A percentile compares a stretch with the other conserved stretches of the same genome.
These are phyloP conservation scores for Nicator chloris DNA, from an alignment of 2,113 vertebrate species.

Conservation along the genomic window DNA sequence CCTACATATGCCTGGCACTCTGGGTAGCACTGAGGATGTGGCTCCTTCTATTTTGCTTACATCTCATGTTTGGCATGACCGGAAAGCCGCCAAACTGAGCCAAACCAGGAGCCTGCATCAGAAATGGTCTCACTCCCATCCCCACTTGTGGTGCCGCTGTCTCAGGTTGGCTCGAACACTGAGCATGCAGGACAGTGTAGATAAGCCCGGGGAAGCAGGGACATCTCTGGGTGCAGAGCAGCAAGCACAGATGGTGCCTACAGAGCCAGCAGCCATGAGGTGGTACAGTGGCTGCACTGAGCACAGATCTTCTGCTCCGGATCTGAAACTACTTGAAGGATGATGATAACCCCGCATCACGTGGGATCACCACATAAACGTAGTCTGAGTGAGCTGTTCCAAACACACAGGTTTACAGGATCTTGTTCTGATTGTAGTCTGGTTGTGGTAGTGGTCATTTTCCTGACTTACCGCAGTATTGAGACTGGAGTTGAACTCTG, in stretches of 20 bases:
- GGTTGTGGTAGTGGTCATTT: not conserved
- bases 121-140: not conserved
- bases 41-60: not conserved
- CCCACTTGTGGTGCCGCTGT: not conserved
- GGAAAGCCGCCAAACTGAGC: not conserved
- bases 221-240: not conserved
- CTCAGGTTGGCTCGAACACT: not conserved
- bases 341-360: rapidly evolving
- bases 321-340: not conserved
- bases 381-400: not conserved
- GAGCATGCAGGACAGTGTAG: not conserved
- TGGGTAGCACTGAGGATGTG: not conserved
- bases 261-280: not conserved
- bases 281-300: not conserved
- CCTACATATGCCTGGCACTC: not conserved
- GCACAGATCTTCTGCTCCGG: not conserved
- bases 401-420: not conserved
- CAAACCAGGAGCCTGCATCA: not conserved
- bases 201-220: not conserved
- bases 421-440: not conserved
- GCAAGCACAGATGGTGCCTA: not conserved
- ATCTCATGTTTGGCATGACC: not conserved
- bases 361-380: not conserved
- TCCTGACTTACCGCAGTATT: not conserved
- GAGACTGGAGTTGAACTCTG: not conserved